Evolutionary conservation across 2,797 vertebrate genomes (phyloP), one percentile per base, ranked within the genome.

Genomic region (Enoplosus armatus): DNA sequence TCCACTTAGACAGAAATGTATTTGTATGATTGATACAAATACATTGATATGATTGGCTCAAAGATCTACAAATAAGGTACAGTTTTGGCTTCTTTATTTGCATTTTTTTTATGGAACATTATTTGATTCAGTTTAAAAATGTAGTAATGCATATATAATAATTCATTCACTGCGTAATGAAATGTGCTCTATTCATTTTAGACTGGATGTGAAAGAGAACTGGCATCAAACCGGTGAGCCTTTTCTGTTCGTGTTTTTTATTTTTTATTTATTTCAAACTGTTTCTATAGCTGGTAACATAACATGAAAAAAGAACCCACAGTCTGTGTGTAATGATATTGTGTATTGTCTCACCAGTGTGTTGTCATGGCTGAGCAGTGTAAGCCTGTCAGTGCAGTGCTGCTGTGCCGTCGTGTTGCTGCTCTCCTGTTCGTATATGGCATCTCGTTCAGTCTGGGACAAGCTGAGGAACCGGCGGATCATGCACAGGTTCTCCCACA

Each of bases 401-500:
- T 97, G 96, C 96, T 96, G 96, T 92, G 94, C 93, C 80, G 95
- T 94, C 75, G 95, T 91, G 59, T 90, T 96, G 83, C 94, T 96
- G 95, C 97, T 98, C 94, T 98, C 97, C 94, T 98, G 97, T 75
- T 98, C 97, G 8, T 98, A 98, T 91, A 97, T 96, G 87, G 96
- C 95, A 63, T 98, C 97, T 0, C 97, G 95, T 86, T 98, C 97
- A 2, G 93, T 93, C 95, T 98, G 97, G 67, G 96, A 94, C 94
- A 98, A 93, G 92, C 96, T 97, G 86, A 99, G 96, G 95, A 99
- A 99, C 84, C 97, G 95, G 67, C 97, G 96, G 90, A 99, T 98
- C 96, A 97, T 98, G 90, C 97, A 97, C 65, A 99, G 94, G 93
- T 99, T 99, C 90, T 99, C 98, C 98, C 98, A 99, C 71, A 99